phyloP scores from a whole-genome alignment of 2,797 vertebrate genomes.

The Sebastes itinus region DNA sequence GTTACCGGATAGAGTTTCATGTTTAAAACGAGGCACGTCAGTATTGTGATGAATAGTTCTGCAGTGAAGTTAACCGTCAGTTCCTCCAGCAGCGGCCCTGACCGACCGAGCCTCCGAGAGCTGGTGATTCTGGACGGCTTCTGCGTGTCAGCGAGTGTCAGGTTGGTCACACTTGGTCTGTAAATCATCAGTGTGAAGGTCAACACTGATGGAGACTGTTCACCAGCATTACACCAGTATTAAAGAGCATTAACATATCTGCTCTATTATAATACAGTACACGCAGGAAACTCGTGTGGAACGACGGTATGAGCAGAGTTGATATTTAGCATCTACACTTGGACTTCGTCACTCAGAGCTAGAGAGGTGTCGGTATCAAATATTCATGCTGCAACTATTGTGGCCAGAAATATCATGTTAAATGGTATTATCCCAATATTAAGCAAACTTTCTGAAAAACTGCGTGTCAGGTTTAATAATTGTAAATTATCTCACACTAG shows the following conservation, averaged over 20 bases:
- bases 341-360: not conserved
- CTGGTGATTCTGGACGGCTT: not conserved
- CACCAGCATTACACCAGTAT: conserved; percentile 21
- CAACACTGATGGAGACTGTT: conserved; percentile 1
- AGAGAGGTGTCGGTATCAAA: too few species aligned
- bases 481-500: too few species aligned
- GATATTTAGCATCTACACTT: not conserved
- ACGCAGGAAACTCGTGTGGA: not conserved
- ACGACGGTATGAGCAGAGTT: not conserved
- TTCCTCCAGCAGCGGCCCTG: conserved; percentile 17
- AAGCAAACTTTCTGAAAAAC: not conserved
- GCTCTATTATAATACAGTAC: not conserved
- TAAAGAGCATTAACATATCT: conserved; percentile 33
- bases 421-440: not conserved
- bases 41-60: conserved; percentile 7
- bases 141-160: not conserved
- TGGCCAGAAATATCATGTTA: not conserved
- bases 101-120: conserved; percentile 9
- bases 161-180: conserved; percentile 35
- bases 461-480: too few species aligned
- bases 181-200: conserved; percentile 52
- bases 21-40: not conserved
- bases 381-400: not conserved
- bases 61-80: conserved; percentile 23
- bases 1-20: conserved; percentile 33